A percentile compares a stretch with the other conserved stretches of the same genome.
Evolutionary conservation across 2,797 vertebrate genomes (phyloP).

Genomic region (Pelochelys cantorii): DNA sequence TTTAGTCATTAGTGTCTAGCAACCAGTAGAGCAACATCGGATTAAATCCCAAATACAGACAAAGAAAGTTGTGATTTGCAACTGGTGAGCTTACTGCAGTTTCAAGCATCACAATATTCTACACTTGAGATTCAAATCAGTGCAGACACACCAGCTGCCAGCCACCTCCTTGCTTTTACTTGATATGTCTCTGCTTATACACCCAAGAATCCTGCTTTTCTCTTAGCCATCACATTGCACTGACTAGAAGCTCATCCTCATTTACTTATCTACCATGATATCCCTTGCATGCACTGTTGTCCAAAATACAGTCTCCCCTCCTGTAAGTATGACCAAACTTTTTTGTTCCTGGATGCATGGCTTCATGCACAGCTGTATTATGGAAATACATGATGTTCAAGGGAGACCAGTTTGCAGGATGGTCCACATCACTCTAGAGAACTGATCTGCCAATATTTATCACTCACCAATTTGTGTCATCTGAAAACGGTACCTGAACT

Average conservation of each 20-base stretch:
- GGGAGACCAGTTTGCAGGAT: background rate
- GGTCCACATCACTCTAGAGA: no score
- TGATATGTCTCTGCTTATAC: background rate
- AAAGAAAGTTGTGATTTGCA: background rate
- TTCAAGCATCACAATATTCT: background rate
- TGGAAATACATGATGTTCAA: background rate
- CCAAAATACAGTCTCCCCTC: background rate
- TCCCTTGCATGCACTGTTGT: background rate
- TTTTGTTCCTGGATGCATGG: background rate
- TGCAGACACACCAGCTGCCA: background rate
- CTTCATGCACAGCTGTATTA: background rate
- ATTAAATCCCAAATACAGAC: background rate
- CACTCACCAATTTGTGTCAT: background rate
- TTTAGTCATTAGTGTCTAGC: background rate
- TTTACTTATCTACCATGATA: rapidly evolving
- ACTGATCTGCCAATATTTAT: background rate
- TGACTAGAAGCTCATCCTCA: background rate
- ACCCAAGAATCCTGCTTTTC: background rate
- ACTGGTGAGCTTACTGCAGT: rapidly evolving
- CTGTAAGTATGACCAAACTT: background rate
- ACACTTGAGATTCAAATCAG: background rate
- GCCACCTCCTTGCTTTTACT: background rate
- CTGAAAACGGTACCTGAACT: background rate
- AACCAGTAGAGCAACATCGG: background rate
- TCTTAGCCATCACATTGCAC: background rate